phyloP scores from a whole-genome alignment of 2,888 invertebrate genomes.

The Lepidocyrtinus sp. region DNA sequence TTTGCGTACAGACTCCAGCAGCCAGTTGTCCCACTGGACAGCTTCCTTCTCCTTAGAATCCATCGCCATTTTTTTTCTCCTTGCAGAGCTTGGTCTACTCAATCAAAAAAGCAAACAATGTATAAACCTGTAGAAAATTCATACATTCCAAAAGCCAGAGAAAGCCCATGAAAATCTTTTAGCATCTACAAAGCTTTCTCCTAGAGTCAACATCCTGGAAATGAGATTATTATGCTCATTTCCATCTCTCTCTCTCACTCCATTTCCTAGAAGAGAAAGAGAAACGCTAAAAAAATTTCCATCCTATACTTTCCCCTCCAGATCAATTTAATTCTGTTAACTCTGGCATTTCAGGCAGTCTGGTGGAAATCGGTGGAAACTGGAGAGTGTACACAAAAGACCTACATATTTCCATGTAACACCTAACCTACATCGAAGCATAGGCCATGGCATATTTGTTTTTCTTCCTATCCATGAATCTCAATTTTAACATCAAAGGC shows the following conservation, averaged over 20 bases:
- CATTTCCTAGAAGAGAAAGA: no score
- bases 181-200: no score
- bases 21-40: slow-evolving; percentile 69
- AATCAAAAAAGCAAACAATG: no score
- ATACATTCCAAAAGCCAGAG: no score
- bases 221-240: background rate
- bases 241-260: background rate
- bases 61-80: no score
- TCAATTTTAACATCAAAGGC: background rate
- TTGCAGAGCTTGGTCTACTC: no score
- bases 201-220: background rate
- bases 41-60: slow-evolving; percentile 68
- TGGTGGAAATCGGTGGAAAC: background rate
- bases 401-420: background rate
- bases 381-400: background rate
- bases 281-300: no score
- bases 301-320: background rate
- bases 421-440: background rate
- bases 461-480: background rate
- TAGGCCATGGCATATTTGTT: background rate
- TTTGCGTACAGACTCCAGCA: slow-evolving; percentile 68
- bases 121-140: no score
- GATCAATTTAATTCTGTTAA: background rate
- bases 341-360: background rate
- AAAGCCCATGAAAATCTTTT: background rate